Evolutionary conservation across 2,797 vertebrate species (phyloP), one percentile per base, ranked within the genome.

Genomic region (Cirrhinus mrigala): DNA sequence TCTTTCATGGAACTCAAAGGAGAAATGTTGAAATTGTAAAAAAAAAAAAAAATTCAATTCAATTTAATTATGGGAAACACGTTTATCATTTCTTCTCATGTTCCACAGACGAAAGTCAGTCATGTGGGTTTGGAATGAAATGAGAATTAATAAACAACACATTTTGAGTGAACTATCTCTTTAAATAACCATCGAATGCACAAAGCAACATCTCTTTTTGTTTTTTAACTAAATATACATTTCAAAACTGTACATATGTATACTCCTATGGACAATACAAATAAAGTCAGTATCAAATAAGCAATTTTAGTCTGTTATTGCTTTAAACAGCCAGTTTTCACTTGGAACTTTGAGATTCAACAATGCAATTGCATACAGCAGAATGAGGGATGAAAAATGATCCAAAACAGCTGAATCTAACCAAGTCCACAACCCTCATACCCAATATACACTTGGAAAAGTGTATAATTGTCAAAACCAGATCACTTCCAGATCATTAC

Each of bases 211-310:
- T 71, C 81, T 37, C 16, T 24, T 73, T 75, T 52, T 76, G 29
- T 24, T 73, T 86, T 68, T 62, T 27, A 37, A 40, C 77, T 66
- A 69, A 71, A 89, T 87, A 84, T 54, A 86, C 84, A 84, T 82
- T 79, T 87, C 33, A 33, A 74, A 87, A 74, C 84, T 82, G 73
- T 84, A 87, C 74, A 52, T 76, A 83, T 76, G 60, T 76, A 80
- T 84, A 83, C 50, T 52, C 44, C 15, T 29, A 58, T 24, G 54
- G 24, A 20, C 40, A 81, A 83, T 22, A 2, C 33, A 20, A 69
- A 66, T 15, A 22, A 16, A 50, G 69, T 71, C 62, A 68, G 79
- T 73, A 86, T 54, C 60, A 85, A 69, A 78, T 79, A 60, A 69
- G 20, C 77, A 33, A 79, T 86, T 79, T 86, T 79, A 20, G 84